These are phyloP conservation scores for Ophion ventricosus DNA, from an alignment of 2,888 invertebrate species.

Conservation along the genomic window DNA sequence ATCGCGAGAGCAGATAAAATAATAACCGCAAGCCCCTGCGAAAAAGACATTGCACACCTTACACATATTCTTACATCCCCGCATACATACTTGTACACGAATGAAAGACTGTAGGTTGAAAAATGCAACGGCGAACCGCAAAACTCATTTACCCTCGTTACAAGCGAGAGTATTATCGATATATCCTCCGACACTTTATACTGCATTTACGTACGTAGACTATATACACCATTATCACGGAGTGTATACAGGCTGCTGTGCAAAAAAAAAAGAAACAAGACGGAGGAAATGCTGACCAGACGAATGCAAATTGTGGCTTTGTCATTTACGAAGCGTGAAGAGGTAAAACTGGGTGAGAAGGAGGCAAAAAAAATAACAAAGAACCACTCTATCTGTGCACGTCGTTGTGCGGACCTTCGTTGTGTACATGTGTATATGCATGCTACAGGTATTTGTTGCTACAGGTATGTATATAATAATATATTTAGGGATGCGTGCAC, in stretches of 20 bases:
- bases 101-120: conserved; percentile 42
- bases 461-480: conserved; percentile 44
- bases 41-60: conserved; percentile 54
- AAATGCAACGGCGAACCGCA: conserved; percentile 65
- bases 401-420: background rate
- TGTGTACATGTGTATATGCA: background rate
- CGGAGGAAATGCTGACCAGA: conserved; percentile 34
- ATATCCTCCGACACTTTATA: conserved; percentile 13
- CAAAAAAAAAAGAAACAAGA: conserved; percentile 14
- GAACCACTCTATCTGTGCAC: background rate
- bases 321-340: conserved; percentile 66
- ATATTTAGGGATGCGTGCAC: conserved; percentile 31
- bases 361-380: conserved; percentile 32
- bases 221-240: conserved; percentile 35
- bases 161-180: conserved; percentile 62
- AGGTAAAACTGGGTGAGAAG: conserved; percentile 54
- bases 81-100: background rate
- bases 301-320: conserved; percentile 65
- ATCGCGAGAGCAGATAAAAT: conserved; percentile 62
- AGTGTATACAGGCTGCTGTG: conserved; percentile 15
- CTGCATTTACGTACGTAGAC: conserved; percentile 9
- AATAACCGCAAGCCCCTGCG: conserved; percentile 67
- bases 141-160: conserved; percentile 71
- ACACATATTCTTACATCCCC: background rate
- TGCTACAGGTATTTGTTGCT: too few species aligned